Base-by-base conservation (phyloP, 2,888 invertebrate species). In the Stenodera caucasica region DNA sequence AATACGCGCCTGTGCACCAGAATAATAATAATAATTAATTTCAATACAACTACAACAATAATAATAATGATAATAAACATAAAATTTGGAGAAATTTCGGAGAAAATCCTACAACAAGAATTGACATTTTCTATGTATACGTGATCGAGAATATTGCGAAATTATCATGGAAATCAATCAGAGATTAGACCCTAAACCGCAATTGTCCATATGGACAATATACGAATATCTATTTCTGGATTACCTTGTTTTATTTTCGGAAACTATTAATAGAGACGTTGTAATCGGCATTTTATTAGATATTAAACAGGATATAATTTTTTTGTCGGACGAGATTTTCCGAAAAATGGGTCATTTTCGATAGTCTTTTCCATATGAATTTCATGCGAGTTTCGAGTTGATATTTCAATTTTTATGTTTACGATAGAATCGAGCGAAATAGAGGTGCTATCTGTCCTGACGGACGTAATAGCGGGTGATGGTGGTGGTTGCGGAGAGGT, bases 401-500 rank as follows among this genome's bases (percentile, higher is more conserved):
- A n/a, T n/a, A n/a, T n/a, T n/a, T n/a, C n/a, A n/a, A n/a, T n/a
- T 21, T 59, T 56, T 60, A 63, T 63, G 60, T 63, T 63, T 63
- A 63, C 63, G 54, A 63, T 49, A 63, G 57, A 62, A 58, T 56
- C 59, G 63, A 63, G 59, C 2, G 35, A 35, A 32, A 12, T 2
- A 12, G 32, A 59, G 58, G 63, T 60, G 57, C 21, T 58, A 52
- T 62, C 57, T 56, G 50, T 53, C 51, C 45, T 57, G 50, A 52
- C 63, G 55, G 59, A 59, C 53, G 52, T 52, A 49, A 57, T 57
- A 61, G 37, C 53, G 63, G 61, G 60, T 57, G 62, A 65, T 61
- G 68, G 64, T 60, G 68, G 68, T 63, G 70, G 62, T 65, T 65
- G 64, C 64, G 68, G 63, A 61, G 65, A 64, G 67, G 69, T 70